Percentiles rank a stretch among this genome's conserved stretches.
These are phyloP conservation scores for Suricata suricatta DNA, from an alignment of 2,113 vertebrate genomes.

Conservation along the genomic window DNA sequence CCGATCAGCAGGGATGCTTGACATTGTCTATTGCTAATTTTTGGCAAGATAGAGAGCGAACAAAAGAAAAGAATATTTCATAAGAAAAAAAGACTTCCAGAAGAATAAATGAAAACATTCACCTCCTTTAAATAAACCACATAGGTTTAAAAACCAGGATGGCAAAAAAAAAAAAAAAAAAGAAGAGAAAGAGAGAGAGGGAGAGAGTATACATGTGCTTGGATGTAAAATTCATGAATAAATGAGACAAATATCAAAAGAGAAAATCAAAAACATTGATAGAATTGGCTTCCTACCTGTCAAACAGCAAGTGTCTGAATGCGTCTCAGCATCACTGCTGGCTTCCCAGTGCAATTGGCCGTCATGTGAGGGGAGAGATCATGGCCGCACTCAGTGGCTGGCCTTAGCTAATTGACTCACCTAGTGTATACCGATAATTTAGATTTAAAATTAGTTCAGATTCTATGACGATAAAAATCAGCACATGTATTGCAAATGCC, in stretches of 20 bases:
- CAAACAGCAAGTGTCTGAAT: slow-evolving; percentile 16
- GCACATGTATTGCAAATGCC: background rate
- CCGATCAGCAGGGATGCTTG: background rate
- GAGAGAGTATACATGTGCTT: background rate
- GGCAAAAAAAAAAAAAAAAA: background rate
- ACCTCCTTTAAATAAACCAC: background rate
- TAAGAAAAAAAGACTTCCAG: background rate
- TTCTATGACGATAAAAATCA: slow-evolving; percentile 54
- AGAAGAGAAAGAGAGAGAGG: no score
- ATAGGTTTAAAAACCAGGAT: slow-evolving; percentile 11
- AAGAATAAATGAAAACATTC: background rate
- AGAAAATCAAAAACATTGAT: slow-evolving; percentile 52
- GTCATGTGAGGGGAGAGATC: background rate
- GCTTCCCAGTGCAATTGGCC: slow-evolving; percentile 46
- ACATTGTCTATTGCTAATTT: background rate
- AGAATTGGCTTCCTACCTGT: slow-evolving; percentile 60
- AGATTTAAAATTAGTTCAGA: slow-evolving; percentile 56
- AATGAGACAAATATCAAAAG: slow-evolving; percentile 50
- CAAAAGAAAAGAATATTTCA: background rate
- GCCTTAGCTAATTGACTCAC: slow-evolving; percentile 53
- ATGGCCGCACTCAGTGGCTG: background rate
- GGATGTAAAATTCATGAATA: slow-evolving; percentile 44
- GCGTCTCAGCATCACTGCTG: background rate
- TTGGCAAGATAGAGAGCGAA: background rate
- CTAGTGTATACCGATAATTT: slow-evolving; percentile 35